These are phyloP conservation scores for Malthinus flaveolus DNA, from an alignment of 2,888 invertebrate genomes.

Conservation along the genomic window DNA sequence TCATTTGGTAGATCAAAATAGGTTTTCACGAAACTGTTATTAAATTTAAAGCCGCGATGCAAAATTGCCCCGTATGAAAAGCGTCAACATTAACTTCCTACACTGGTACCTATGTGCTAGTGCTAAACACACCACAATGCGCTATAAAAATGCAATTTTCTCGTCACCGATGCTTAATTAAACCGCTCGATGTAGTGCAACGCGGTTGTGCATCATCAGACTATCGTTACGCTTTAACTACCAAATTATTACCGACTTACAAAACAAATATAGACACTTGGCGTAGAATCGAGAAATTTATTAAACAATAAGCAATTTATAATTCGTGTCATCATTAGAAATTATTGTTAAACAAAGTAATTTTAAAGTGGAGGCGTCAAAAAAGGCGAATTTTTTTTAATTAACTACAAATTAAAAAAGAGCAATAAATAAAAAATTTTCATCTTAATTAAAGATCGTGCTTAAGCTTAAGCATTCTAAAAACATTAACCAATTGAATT, in stretches of 20 bases:
- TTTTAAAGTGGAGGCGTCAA: too few relatives aligned
- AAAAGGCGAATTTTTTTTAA: too few relatives aligned
- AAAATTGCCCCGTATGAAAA: slow-evolving; percentile 14
- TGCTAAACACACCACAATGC: slow-evolving; percentile 32
- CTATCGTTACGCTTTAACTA: slow-evolving; percentile 22
- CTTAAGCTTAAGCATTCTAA: too few relatives aligned
- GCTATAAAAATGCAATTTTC: slow-evolving; percentile 37
- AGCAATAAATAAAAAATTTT: too few relatives aligned
- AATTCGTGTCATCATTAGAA: too few relatives aligned
- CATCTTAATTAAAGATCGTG: too few relatives aligned
- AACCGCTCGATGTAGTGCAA: slow-evolving; percentile 34
- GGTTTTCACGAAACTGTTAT: slow-evolving; percentile 19
- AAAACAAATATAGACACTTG: too few relatives aligned
- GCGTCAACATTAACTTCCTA: not conserved
- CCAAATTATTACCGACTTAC: slow-evolving; percentile 11
- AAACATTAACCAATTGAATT: slow-evolving; percentile 8
- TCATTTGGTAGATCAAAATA: not conserved
- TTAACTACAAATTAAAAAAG: too few relatives aligned
- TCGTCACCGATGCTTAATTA: slow-evolving; percentile 37
- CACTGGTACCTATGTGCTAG: too few relatives aligned
- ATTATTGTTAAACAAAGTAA: too few relatives aligned
- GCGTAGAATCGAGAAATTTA: too few relatives aligned
- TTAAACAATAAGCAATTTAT: too few relatives aligned
- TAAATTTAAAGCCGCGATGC: slow-evolving; percentile 17
- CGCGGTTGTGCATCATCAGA: slow-evolving; percentile 27